Conservation (phyloP, 2,797 vertebrate species). For the Menidia menidia region DNA sequence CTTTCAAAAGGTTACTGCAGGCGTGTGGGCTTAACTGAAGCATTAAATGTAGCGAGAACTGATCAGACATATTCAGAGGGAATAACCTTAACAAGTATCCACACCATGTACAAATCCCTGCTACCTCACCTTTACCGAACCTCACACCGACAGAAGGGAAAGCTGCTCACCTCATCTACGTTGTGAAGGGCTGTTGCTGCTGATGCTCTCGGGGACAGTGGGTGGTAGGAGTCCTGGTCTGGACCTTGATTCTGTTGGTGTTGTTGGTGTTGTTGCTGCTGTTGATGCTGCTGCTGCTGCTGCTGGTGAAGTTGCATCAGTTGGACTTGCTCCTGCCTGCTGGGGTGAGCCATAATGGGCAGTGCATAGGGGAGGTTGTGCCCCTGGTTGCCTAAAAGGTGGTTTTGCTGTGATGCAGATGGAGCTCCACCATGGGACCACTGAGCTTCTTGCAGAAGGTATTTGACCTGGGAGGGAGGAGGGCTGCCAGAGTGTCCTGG, state of each 20-base stretch:
- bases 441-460: slow-evolving; percentile 93
- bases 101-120: no score
- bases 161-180: slow-evolving; percentile 92
- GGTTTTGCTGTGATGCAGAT: slow-evolving; percentile 86
- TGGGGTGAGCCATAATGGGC: slow-evolving; percentile 87
- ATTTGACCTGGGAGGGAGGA: slow-evolving; percentile 90
- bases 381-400: slow-evolving; percentile 89
- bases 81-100: no score
- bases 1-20: no score
- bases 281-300: slow-evolving; percentile 86
- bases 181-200: slow-evolving; percentile 93
- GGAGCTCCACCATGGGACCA: slow-evolving; percentile 88
- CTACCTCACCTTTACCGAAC: background rate
- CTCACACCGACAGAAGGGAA: background rate
- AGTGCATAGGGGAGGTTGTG: slow-evolving; percentile 88
- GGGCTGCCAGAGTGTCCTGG: slow-evolving; percentile 87
- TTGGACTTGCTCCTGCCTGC: slow-evolving; percentile 91
- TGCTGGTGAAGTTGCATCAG: slow-evolving; percentile 95
- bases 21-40: no score
- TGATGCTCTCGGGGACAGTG: slow-evolving; percentile 89
- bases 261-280: slow-evolving; percentile 86
- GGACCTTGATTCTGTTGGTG: slow-evolving; percentile 85
- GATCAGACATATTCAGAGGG: no score
- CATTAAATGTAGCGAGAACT: no score
- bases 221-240: slow-evolving; percentile 91